Evolutionary conservation across 1,140 invertebrate genomes (phyloP), one percentile per base, ranked within the genome.

Genomic region (Temnothorax nylanderi): DNA sequence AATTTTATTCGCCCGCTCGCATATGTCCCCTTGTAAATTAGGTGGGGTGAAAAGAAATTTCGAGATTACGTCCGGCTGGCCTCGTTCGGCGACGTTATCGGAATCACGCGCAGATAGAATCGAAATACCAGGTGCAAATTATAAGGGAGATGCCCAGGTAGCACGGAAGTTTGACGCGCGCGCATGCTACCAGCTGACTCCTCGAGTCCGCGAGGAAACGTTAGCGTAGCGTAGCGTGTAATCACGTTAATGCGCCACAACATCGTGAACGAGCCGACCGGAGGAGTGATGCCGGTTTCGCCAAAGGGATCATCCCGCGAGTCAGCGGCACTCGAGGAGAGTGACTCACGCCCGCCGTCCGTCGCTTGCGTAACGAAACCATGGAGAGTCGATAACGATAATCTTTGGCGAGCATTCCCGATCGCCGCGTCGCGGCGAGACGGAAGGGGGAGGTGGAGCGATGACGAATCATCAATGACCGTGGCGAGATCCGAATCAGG

Each of bases 71-170:
- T 84, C 32, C 78, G 47, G 8, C 13, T 58, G 80, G 62, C 58
- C 81, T 56, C 64, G 37, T 75, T 72, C 51, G 62, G 51, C 54
- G 60, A 67, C 78, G 88, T 91, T 91, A 93, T 92, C 92, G 87
- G 74, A 85, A 91, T 93, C 89, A 86, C 87, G 56, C 86, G 60
- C 47, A 92, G 94, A 95, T 95, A 94, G 90, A 95, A 95, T 95
- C 94, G 94, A 93, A 94, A 91, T 93, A 94, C 95, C 95, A 95
- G 95, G 95, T 95, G 94, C 94, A 93, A 95, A 95, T 95, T 95
- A 95, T 93, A 90, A 76, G 87, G 90, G 89, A 85, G 89, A 91
- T 90, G 89, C 47, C 85, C 72, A 87, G 89, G 87, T 91, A 91
- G 89, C 90, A 91, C 90, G 87, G 90, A 91, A 91, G 90, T 91